Conservation (phyloP, 2,888 invertebrate species). For the Pantelozetes paolii region DNA sequence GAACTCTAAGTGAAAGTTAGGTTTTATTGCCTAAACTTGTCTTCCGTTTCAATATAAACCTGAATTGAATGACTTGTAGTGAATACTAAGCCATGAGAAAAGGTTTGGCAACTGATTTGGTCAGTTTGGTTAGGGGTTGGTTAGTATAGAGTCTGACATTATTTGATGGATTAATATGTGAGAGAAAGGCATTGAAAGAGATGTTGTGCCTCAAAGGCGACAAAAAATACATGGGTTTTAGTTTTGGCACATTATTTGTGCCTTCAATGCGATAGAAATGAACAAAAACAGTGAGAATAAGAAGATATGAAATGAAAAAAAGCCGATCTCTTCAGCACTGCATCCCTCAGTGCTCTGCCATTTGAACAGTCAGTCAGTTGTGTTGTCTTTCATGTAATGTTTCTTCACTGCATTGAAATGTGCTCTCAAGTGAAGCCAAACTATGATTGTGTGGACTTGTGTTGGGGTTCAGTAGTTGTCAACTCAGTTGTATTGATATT, state of each 20-base stretch:
- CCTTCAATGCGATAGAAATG: neutral
- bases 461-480: constrained; percentile 2
- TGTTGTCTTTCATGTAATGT: constrained; percentile 33
- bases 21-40: constrained; percentile 19
- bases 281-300: neutral
- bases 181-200: neutral
- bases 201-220: constrained; percentile 32
- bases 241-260: constrained; percentile 1
- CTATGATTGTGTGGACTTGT: constrained; percentile 4
- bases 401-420: constrained; percentile 37
- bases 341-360: neutral
- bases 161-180: constrained; percentile 27
- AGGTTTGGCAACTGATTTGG: constrained; percentile 33
- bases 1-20: constrained; percentile 9
- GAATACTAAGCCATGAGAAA: constrained; percentile 8
- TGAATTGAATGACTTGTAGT: neutral
- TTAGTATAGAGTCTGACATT: constrained; percentile 23
- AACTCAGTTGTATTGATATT: constrained; percentile 33
- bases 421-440: constrained; percentile 37
- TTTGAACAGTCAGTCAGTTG: neutral
- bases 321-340: neutral
- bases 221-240: constrained; percentile 31
- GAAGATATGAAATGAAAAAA: constrained; percentile 21
- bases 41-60: constrained; percentile 10
- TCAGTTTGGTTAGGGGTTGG: constrained; percentile 31